Evolutionary conservation across 2,113 vertebrate genomes (phyloP).

Genomic region (Proteles cristata): DNA sequence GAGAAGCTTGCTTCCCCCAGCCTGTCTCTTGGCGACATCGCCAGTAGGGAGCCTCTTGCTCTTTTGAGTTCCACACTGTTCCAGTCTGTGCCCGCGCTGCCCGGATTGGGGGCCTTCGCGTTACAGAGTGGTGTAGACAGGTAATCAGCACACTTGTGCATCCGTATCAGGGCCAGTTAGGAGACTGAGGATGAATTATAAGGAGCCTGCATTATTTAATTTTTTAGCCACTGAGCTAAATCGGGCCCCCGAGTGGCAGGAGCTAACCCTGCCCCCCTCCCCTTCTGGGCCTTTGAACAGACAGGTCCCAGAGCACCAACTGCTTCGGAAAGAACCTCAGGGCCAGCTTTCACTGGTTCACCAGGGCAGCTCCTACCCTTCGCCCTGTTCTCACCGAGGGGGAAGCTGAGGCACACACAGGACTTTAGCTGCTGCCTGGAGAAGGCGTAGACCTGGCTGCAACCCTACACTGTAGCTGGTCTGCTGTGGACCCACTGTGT

Average conservation of each 20-base stretch:
- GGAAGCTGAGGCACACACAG: background rate
- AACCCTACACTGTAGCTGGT: background rate
- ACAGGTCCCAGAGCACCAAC: background rate
- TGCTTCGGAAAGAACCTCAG: background rate
- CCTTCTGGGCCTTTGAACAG: background rate
- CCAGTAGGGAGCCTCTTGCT: background rate
- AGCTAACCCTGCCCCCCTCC: background rate
- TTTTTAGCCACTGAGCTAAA: background rate
- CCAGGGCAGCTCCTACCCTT: background rate
- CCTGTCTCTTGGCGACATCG: background rate
- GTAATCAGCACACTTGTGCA: background rate
- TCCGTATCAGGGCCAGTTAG: background rate
- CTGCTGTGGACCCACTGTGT: background rate
- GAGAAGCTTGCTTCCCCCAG: no score
- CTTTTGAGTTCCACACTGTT: background rate
- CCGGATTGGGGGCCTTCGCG: no score
- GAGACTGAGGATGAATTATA: no score
- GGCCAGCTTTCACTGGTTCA: accelerated
- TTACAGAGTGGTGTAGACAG: background rate
- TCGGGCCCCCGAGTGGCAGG: background rate
- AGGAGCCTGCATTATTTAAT: background rate
- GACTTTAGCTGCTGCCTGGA: no score
- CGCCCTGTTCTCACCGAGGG: background rate
- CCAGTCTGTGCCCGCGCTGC: accelerated
- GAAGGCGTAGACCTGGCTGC: background rate